These are phyloP conservation scores for Melinopterus prodromus DNA, from an alignment of 2,888 invertebrate species.

Conservation along the genomic window DNA sequence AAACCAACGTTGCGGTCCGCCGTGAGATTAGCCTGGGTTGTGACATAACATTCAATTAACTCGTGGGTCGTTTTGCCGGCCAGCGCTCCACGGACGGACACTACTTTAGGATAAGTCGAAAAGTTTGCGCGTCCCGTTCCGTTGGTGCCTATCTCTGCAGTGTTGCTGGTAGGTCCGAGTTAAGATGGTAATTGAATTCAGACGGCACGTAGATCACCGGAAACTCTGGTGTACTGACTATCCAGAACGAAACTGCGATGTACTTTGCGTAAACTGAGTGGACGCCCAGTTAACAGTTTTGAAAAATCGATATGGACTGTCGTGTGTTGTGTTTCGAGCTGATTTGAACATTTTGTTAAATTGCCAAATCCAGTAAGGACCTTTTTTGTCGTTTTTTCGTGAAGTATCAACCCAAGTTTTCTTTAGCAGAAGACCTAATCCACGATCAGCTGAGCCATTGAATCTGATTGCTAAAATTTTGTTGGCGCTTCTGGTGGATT, in stretches of 20 bases:
- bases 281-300: neutral
- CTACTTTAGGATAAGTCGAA: neutral
- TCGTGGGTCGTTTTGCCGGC: neutral
- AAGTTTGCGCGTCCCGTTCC: neutral
- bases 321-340: neutral
- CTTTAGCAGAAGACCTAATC: too few relatives aligned
- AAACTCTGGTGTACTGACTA: neutral
- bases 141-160: neutral
- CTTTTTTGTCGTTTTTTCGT: too few relatives aligned
- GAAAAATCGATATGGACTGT: neutral
- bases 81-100: neutral
- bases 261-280: neutral
- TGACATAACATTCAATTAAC: slow-evolving; percentile 4
- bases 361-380: too few relatives aligned
- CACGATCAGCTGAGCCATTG: too few relatives aligned
- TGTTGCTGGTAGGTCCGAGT: neutral
- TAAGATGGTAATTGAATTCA: neutral
- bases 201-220: neutral
- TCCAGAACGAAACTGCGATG: neutral
- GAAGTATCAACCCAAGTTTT: too few relatives aligned
- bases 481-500: too few relatives aligned
- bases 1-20: slow-evolving; percentile 4
- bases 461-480: too few relatives aligned
- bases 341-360: neutral
- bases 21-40: neutral